These are phyloP conservation scores for Drosophila kikkawai DNA, from an alignment of 1,140 invertebrate species.

Conservation along the genomic window DNA sequence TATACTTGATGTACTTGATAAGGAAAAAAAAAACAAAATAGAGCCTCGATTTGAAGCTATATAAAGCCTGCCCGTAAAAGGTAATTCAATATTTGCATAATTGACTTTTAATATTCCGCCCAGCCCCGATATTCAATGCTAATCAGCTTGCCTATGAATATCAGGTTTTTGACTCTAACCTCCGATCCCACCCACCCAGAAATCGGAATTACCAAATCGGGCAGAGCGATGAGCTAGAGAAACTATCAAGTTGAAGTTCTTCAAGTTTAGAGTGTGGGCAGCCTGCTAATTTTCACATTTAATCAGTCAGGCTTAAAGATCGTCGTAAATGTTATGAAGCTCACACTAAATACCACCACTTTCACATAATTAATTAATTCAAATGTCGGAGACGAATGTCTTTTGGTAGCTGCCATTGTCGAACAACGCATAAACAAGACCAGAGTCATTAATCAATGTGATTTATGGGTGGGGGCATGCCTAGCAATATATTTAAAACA, in stretches of 20 bases:
- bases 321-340: slow-evolving; percentile 20
- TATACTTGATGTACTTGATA: slow-evolving; percentile 37
- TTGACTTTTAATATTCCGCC: slow-evolving; percentile 14
- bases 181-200: slow-evolving; percentile 29
- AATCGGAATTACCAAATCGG: not conserved
- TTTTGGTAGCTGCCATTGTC: slow-evolving; percentile 53
- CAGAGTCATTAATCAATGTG: slow-evolving; percentile 66
- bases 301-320: slow-evolving; percentile 17
- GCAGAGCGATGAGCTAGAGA: slow-evolving; percentile 16
- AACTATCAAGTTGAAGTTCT: not conserved
- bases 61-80: slow-evolving; percentile 13
- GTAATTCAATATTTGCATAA: slow-evolving; percentile 42
- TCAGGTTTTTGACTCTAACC: slow-evolving; percentile 35
- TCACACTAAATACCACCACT: slow-evolving; percentile 54
- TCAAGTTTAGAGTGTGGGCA: not conserved
- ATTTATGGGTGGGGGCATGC: slow-evolving; percentile 46
- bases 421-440: slow-evolving; percentile 60
- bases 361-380: slow-evolving; percentile 63
- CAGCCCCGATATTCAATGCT: slow-evolving; percentile 39
- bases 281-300: slow-evolving; percentile 18
- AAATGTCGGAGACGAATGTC: slow-evolving; percentile 32
- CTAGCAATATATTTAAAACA: slow-evolving; percentile 18
- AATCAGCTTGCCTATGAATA: slow-evolving; percentile 24
- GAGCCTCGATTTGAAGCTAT: not conserved
- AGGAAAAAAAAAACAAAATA: not conserved